These are phyloP conservation scores for Pteria penguin DNA, from an alignment of 2,888 invertebrate genomes.

Conservation along the genomic window DNA sequence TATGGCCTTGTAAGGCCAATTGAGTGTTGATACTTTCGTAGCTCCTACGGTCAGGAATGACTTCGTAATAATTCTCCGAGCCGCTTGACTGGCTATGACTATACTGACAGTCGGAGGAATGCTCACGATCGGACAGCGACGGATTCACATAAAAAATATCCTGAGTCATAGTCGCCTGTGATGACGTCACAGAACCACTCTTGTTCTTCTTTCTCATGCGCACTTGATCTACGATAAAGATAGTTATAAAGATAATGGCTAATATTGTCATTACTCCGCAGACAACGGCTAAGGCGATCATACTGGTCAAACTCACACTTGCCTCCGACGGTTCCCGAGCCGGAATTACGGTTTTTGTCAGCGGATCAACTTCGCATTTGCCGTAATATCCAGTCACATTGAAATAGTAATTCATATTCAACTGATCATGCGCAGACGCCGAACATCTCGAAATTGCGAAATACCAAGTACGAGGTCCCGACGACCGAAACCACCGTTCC, in stretches of 20 bases:
- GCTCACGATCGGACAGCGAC: constrained; percentile 70
- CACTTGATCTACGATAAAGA: constrained; percentile 65
- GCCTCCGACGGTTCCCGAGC: constrained; percentile 47
- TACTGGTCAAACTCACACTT: constrained; percentile 53
- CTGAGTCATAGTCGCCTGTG: constrained; percentile 75
- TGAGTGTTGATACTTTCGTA: constrained; percentile 75
- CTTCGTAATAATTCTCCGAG: constrained; percentile 76
- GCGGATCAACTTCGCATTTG: constrained; percentile 71
- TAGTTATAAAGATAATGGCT: constrained; percentile 65
- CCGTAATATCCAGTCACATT: constrained; percentile 73
- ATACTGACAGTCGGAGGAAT: constrained; percentile 73
- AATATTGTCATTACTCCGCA: constrained; percentile 67
- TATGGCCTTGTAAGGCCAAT: constrained; percentile 58
- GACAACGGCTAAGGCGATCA: constrained; percentile 69
- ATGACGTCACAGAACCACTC: constrained; percentile 72
- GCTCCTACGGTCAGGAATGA: constrained; percentile 73
- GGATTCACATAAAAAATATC: constrained; percentile 77
- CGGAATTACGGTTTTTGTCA: constrained; percentile 63
- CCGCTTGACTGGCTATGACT: constrained; percentile 58
- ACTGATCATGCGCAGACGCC: constrained; percentile 47
- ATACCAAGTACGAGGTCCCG: constrained; percentile 71
- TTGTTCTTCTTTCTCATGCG: constrained; percentile 62
- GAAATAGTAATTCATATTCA: constrained; percentile 71
- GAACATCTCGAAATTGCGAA: constrained; percentile 69
- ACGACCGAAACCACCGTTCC: constrained; percentile 69